A percentile compares a stretch with the other conserved stretches of the same genome.
These are phyloP conservation scores for Cosmia pyralina DNA, from an alignment of 2,888 invertebrate species.

Conservation along the genomic window DNA sequence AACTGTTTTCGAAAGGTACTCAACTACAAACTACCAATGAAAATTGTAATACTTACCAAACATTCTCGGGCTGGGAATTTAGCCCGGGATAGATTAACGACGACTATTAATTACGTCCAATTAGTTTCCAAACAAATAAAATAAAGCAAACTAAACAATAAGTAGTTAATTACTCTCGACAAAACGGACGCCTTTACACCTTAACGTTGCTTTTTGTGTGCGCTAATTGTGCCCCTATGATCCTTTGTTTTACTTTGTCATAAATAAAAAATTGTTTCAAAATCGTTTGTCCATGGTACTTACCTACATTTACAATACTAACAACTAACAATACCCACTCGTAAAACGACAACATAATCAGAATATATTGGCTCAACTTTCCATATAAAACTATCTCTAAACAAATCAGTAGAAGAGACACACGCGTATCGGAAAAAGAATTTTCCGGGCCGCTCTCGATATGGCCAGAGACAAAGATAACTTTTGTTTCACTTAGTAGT, in stretches of 20 bases:
- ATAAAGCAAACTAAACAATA: constrained; percentile 12
- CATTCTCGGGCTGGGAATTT: constrained; percentile 22
- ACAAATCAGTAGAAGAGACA: constrained; percentile 40
- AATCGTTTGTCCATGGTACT: no score
- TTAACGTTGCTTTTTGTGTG: no score
- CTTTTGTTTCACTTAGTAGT: constrained; percentile 53
- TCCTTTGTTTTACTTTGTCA: no score
- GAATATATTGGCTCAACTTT: constrained; percentile 27
- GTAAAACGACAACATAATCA: constrained; percentile 7
- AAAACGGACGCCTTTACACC: no score
- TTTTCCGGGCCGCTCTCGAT: constrained; percentile 34
- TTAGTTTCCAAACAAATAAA: constrained; percentile 27
- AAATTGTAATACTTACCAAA: constrained; percentile 17
- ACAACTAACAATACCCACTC: constrained; percentile 7
- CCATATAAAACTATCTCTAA: constrained; percentile 20
- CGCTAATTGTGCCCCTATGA: no score
- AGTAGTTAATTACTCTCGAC: not conserved
- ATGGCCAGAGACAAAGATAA: constrained; percentile 41
- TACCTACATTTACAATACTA: not conserved
- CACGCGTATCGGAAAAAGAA: constrained; percentile 26
- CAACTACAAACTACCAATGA: constrained; percentile 23
- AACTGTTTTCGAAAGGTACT: constrained; percentile 17
- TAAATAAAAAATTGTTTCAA: no score
- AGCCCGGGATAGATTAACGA: constrained; percentile 22
- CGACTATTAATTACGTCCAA: constrained; percentile 17